phyloP scores from a whole-genome alignment of 2,888 invertebrate species.

The Sphecodes monilicornis region DNA sequence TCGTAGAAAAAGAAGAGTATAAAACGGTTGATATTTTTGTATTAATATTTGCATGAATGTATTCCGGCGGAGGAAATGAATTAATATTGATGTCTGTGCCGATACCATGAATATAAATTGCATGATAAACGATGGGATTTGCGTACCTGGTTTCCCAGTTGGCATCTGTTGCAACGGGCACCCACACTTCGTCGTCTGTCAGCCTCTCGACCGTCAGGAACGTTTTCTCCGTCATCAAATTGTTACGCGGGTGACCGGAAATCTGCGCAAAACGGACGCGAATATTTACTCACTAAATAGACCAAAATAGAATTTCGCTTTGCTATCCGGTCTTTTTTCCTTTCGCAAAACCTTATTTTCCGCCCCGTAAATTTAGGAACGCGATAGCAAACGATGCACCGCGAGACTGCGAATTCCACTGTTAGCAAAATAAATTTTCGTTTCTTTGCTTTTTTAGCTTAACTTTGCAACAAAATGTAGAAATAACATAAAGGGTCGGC shows the following conservation, averaged over 20 bases:
- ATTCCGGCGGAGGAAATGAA: background rate
- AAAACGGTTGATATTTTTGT: background rate
- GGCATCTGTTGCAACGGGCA: constrained; percentile 91
- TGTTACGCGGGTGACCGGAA: constrained; percentile 93
- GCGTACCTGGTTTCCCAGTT: constrained; percentile 95
- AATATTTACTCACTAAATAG: background rate
- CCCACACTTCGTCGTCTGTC: constrained; percentile 89
- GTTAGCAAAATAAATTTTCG: too few species aligned
- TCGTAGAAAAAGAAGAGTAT: background rate
- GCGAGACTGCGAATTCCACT: too few species aligned
- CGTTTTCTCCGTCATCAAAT: constrained; percentile 90
- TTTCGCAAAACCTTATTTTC: background rate
- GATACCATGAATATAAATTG: background rate
- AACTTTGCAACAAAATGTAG: too few species aligned
- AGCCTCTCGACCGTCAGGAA: constrained; percentile 90
- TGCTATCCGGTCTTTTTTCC: background rate
- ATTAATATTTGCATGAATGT: background rate
- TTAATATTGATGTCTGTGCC: background rate
- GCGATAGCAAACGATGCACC: background rate
- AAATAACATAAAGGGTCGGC: too few species aligned
- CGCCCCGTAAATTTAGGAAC: background rate
- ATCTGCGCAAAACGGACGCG: constrained; percentile 85
- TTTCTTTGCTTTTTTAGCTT: too few species aligned
- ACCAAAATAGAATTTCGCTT: background rate
- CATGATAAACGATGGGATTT: background rate